Percentiles rank a stretch among this genome's conserved stretches.
Conservation (phyloP, 2,888 invertebrate genomes). For the Diarsia dahlii region DNA sequence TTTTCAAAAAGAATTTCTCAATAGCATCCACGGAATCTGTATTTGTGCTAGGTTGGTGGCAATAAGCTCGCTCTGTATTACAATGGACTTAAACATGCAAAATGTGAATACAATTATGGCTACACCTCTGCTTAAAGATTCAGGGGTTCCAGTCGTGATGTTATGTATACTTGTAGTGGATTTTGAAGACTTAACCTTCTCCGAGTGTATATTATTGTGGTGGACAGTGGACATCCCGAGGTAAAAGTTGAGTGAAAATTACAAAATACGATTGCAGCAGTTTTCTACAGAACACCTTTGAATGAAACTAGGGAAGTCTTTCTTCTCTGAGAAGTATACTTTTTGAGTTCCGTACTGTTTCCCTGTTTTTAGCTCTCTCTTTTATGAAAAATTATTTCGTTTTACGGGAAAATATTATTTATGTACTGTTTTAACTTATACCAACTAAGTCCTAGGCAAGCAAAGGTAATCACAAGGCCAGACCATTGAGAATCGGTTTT, state of each 20-base stretch:
- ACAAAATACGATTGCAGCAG: slow-evolving; percentile 42
- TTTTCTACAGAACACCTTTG: slow-evolving; percentile 32
- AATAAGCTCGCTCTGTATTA: too few species aligned
- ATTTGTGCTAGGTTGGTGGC: too few species aligned
- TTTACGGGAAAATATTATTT: too few species aligned
- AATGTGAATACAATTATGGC: too few species aligned
- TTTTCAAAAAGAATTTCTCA: too few species aligned
- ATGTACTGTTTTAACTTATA: not conserved
- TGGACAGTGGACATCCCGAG: slow-evolving; percentile 7
- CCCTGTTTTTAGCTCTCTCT: too few species aligned
- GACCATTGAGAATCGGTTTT: not conserved
- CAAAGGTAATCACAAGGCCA: not conserved
- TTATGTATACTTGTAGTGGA: not conserved
- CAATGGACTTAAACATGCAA: too few species aligned
- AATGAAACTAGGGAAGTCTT: slow-evolving; percentile 10
- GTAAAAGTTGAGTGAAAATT: slow-evolving; percentile 41
- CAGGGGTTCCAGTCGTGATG: too few species aligned
- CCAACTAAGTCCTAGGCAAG: not conserved
- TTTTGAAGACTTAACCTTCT: slow-evolving; percentile 18
- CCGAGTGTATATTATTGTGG: not conserved
- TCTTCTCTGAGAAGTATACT: not conserved
- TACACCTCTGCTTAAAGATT: too few species aligned
- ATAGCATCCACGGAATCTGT: too few species aligned
- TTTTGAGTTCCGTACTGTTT: not conserved
- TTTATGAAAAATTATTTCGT: not conserved